Evolutionary conservation across 2,113 vertebrate genomes (phyloP).

Genomic region (Dipodomys ordii): DNA sequence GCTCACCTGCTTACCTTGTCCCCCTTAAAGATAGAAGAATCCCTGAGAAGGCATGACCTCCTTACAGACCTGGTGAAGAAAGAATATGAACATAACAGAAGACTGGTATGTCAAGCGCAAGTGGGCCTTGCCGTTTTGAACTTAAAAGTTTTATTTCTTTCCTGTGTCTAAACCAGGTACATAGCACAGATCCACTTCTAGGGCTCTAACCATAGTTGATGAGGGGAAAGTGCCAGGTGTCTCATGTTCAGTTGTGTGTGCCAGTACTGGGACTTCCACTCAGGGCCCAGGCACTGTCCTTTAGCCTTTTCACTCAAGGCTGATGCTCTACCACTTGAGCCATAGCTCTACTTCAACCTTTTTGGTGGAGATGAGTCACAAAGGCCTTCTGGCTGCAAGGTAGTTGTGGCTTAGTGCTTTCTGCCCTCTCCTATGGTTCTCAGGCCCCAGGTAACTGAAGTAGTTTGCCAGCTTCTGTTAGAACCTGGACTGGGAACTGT

Average conservation of each 20-base stretch:
- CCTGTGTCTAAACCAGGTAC: neutral
- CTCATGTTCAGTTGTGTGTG: neutral
- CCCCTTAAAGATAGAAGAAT: constrained; percentile 91
- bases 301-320: too few species aligned
- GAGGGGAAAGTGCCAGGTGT: neutral
- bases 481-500: neutral
- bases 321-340: too few species aligned
- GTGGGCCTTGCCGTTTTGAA: neutral
- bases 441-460: neutral
- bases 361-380: too few species aligned
- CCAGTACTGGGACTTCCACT: too few species aligned
- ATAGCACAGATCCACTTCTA: neutral
- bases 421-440: neutral
- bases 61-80: constrained; percentile 91
- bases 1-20: constrained; percentile 4
- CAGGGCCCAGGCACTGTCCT: too few species aligned
- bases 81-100: constrained; percentile 92
- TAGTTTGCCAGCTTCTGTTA: neutral
- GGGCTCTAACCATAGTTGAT: neutral
- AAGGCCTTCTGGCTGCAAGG: neutral
- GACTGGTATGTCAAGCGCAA: constrained; percentile 90
- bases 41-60: constrained; percentile 92
- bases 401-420: neutral
- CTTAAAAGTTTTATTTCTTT: neutral
- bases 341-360: too few species aligned